These are phyloP conservation scores for Drosophila kepulauana DNA, from an alignment of 1,140 invertebrate species.

Conservation along the genomic window DNA sequence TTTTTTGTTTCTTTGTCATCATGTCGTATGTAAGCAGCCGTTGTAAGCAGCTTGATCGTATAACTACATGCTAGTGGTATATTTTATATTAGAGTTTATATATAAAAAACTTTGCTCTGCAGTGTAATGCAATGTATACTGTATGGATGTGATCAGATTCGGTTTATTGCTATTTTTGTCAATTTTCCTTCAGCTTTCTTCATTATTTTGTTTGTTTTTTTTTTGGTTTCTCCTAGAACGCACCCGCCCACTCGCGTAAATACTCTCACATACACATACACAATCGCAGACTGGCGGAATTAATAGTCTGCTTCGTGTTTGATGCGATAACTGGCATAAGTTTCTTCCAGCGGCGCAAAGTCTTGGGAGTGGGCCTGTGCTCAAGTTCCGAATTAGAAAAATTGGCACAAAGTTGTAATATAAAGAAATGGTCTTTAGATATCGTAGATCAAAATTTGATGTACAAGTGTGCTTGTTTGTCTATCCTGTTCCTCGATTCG, in stretches of 20 bases:
- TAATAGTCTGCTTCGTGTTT: conserved; percentile 83
- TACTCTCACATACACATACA: not conserved
- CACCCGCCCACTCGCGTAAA: conserved; percentile 23
- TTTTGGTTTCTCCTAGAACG: conserved; percentile 4
- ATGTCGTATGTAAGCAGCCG: conserved; percentile 42
- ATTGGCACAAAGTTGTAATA: conserved; percentile 75
- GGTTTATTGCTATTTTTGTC: not conserved
- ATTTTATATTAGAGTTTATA: conserved; percentile 31
- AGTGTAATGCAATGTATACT: not conserved
- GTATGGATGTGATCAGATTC: conserved; percentile 7
- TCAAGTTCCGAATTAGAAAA: conserved; percentile 54
- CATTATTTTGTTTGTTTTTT: not conserved
- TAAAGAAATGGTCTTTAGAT: conserved; percentile 54
- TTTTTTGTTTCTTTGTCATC: conserved; percentile 8
- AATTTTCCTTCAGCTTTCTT: conserved; percentile 6
- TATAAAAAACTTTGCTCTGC: conserved; percentile 25
- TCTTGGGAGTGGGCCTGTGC: conserved; percentile 75
- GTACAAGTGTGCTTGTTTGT: conserved; percentile 23
- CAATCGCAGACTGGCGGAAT: conserved; percentile 7
- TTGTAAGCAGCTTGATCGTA: conserved; percentile 28
- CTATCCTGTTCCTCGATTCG: not conserved
- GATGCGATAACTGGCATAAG: conserved; percentile 84
- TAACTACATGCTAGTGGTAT: conserved; percentile 43
- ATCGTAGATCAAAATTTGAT: conserved; percentile 34
- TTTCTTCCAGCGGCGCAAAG: conserved; percentile 83